Conservation (phyloP, 2,797 vertebrate genomes). For the Enteromius treurensis region DNA sequence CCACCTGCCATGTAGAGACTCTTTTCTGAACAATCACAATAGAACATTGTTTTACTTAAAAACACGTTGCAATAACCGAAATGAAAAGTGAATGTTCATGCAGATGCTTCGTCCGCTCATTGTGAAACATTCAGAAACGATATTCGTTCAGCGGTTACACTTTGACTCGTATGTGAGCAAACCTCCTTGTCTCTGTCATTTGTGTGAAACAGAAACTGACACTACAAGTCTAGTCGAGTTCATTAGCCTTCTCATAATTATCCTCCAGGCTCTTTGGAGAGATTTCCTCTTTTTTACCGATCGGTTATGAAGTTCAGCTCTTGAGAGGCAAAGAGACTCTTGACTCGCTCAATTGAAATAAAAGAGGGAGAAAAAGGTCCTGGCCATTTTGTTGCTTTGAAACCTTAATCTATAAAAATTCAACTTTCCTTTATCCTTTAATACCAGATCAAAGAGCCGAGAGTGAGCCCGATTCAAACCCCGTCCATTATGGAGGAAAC, state of each 20-base stretch:
- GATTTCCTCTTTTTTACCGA: constrained; percentile 74
- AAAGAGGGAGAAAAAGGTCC: constrained; percentile 58
- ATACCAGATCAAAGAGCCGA: constrained; percentile 74
- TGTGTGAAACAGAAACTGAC: constrained; percentile 37
- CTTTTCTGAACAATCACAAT: neutral
- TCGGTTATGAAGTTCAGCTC: constrained; percentile 71
- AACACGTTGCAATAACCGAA: neutral
- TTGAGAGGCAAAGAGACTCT: constrained; percentile 76
- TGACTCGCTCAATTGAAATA: constrained; percentile 74
- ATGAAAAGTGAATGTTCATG: neutral
- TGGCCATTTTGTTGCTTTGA: constrained; percentile 73
- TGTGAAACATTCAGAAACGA: neutral
- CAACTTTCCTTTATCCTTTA: constrained; percentile 69
- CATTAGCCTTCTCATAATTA: constrained; percentile 76
- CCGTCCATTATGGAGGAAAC: constrained; percentile 69
- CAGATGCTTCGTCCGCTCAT: neutral
- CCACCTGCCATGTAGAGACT: neutral
- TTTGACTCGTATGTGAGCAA: neutral
- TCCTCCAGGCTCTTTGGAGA: constrained; percentile 72
- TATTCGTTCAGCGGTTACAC: neutral
- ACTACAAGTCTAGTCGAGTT: constrained; percentile 38
- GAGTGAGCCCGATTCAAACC: constrained; percentile 70
- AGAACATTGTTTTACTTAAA: neutral
- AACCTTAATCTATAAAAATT: constrained; percentile 80
- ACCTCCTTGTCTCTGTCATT: constrained; percentile 18